Evolutionary conservation across 2,888 invertebrate genomes (phyloP).

Genomic region (Meloe dianella): DNA sequence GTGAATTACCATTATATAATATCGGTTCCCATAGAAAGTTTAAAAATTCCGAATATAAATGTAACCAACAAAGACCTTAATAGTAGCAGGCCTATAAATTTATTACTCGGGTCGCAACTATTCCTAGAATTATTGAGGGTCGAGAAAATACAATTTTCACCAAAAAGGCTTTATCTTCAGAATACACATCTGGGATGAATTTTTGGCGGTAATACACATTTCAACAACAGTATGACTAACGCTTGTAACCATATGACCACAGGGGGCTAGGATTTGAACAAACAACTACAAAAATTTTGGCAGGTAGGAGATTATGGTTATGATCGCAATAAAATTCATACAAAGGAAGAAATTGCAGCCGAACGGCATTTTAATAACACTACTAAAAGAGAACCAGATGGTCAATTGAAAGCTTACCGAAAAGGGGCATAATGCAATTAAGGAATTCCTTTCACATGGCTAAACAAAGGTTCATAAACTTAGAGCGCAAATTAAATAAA

Average conservation of each 20-base stretch:
- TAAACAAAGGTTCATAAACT: neutral
- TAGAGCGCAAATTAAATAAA: neutral
- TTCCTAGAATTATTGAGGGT: neutral
- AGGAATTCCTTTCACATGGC: neutral
- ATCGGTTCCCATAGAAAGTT: neutral
- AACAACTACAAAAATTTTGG: neutral
- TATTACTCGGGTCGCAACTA: neutral
- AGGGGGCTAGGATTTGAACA: neutral
- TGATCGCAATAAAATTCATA: neutral
- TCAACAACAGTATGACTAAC: neutral
- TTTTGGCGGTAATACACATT: neutral
- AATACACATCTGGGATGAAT: neutral
- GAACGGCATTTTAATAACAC: neutral
- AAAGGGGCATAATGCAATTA: neutral
- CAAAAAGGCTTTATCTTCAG: neutral
- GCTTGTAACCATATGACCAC: neutral
- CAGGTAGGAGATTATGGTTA: neutral
- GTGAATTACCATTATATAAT: neutral
- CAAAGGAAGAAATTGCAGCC: neutral
- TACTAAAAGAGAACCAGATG: neutral
- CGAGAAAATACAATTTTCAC: neutral
- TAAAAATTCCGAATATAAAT: constrained; percentile 1
- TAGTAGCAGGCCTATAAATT: neutral
- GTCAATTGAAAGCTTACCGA: neutral
- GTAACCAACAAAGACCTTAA: neutral